phyloP scores from a whole-genome alignment of 2,113 vertebrate genomes.

The Neoarius graeffei region DNA sequence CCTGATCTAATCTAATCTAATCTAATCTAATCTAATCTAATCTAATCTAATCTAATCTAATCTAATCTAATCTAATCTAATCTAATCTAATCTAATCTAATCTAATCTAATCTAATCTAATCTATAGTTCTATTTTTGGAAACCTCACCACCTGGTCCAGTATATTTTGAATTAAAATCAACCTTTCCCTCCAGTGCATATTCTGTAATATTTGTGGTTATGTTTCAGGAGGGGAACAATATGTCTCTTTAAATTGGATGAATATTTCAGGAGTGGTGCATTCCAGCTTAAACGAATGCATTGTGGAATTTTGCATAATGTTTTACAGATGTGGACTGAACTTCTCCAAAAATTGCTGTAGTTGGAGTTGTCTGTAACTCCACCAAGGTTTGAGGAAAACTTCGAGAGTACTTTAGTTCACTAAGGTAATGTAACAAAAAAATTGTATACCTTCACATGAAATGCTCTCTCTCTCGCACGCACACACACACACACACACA shows the following conservation, averaged over 20 bases:
- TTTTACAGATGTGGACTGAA: conserved; percentile 23
- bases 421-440: not conserved
- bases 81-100: too few relatives aligned
- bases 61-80: too few relatives aligned
- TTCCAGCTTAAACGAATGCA: conserved; percentile 1
- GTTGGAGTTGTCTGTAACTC: not conserved
- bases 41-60: too few relatives aligned
- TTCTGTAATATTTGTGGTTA: not conserved
- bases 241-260: not conserved
- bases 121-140: not conserved
- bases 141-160: not conserved
- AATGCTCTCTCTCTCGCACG: not conserved
- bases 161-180: conserved; percentile 7
- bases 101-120: too few relatives aligned
- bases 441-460: not conserved
- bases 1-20: too few relatives aligned
- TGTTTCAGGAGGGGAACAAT: not conserved
- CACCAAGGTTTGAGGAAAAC: not conserved
- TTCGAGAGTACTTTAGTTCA: not conserved
- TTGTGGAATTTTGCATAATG: conserved; percentile 11
- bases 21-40: too few relatives aligned
- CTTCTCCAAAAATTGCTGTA: not conserved
- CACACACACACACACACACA: not conserved
- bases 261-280: conserved; percentile 8
- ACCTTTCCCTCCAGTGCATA: not conserved